Evolutionary conservation across 53 echinoderm and acorn worm species (phyloP).

Genomic region (Hippasteria phrygiana): DNA sequence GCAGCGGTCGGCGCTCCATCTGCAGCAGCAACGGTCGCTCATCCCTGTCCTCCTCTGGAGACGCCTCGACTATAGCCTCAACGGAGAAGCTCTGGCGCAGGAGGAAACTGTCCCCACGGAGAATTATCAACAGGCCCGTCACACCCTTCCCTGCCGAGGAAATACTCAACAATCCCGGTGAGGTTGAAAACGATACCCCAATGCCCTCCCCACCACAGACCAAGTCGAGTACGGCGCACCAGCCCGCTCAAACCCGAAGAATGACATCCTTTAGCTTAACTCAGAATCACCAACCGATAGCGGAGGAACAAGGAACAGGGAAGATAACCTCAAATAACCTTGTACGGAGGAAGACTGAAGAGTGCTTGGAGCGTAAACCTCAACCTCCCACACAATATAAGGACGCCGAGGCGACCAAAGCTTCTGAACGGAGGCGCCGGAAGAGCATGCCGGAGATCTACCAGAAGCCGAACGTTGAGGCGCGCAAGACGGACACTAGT

Average conservation of each 20-base stretch:
- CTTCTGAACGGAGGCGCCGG: not conserved
- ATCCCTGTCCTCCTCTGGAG: constrained; percentile 39
- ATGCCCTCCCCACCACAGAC: not conserved
- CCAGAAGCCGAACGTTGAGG: constrained; percentile 3
- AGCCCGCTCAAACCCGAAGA: not conserved
- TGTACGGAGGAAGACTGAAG: not conserved
- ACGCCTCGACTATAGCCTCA: constrained; percentile 36
- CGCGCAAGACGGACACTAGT: not conserved
- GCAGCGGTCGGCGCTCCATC: constrained; percentile 52
- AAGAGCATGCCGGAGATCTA: constrained; percentile 53
- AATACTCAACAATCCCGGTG: not conserved
- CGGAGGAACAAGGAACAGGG: not conserved
- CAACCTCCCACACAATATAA: not conserved
- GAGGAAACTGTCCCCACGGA: constrained; percentile 25
- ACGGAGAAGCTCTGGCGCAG: constrained; percentile 36
- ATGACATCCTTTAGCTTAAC: not conserved
- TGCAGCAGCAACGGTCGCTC: constrained; percentile 55
- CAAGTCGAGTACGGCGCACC: not conserved
- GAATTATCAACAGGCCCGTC: constrained; percentile 24
- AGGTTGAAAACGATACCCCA: not conserved
- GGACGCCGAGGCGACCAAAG: not conserved
- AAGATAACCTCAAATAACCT: not conserved
- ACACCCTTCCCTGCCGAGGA: constrained; percentile 46
- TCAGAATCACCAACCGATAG: constrained; percentile 34
- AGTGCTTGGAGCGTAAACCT: constrained; percentile 5